Percentiles rank a stretch among this genome's conserved stretches.
Conservation (phyloP, 2,113 vertebrate genomes). For the Oncorhynchus keta region DNA sequence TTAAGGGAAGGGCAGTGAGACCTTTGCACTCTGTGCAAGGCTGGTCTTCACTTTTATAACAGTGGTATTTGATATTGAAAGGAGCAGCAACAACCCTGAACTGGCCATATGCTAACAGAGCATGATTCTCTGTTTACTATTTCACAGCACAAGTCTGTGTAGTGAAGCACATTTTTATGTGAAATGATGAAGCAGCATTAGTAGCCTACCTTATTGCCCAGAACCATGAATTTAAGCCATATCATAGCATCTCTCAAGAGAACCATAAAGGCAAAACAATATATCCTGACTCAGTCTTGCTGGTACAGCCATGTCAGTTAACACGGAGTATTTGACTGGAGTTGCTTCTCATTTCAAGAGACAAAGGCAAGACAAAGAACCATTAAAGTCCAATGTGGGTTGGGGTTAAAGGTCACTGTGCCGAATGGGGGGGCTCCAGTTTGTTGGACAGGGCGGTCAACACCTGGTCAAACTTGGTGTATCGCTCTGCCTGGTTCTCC, state of each 20-base stretch:
- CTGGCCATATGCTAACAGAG: neutral
- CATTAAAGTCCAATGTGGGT: neutral
- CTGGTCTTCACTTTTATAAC: neutral
- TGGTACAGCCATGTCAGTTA: too few species aligned
- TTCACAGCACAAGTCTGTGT: neutral
- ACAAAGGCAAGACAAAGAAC: neutral
- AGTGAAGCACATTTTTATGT: neutral
- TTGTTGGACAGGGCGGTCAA: conserved; percentile 88
- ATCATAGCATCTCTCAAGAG: neutral
- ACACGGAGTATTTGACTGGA: neutral
- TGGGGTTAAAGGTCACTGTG: conserved; percentile 51
- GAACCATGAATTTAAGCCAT: neutral
- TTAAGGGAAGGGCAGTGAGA: neutral
- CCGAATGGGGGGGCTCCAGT: conserved; percentile 79
- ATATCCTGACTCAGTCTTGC: neutral
- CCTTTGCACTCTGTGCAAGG: neutral
- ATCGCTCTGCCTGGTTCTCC: conserved; percentile 82
- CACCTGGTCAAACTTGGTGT: conserved; percentile 89
- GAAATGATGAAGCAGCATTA: neutral
- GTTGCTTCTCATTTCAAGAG: neutral
- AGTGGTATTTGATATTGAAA: neutral
- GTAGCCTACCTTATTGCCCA: neutral
- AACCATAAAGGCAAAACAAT: neutral
- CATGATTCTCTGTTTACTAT: too few species aligned
- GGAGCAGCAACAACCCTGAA: neutral